Evolutionary conservation across 1,140 invertebrate species (phyloP).

Genomic region (Monochamus saltuarius): DNA sequence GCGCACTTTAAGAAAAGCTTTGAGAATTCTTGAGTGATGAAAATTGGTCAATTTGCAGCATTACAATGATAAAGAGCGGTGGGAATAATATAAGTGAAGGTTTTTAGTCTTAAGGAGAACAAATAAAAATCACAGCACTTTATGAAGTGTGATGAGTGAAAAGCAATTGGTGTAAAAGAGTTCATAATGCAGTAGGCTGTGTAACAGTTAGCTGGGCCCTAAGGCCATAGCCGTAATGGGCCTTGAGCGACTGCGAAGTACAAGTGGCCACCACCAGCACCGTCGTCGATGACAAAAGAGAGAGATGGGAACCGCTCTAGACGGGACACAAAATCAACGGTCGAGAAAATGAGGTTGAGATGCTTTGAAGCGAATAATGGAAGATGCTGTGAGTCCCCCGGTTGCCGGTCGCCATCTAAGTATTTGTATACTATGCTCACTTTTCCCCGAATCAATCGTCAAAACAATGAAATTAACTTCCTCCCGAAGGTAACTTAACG

Average conservation of each 20-base stretch:
- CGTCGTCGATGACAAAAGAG: neutral
- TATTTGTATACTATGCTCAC: slow-evolving; percentile 36
- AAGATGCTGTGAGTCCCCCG: slow-evolving; percentile 46
- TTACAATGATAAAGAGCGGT: neutral
- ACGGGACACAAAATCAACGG: slow-evolving; percentile 52
- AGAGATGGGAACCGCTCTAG: slow-evolving; percentile 24
- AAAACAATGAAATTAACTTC: slow-evolving; percentile 25
- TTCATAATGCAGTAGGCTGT: slow-evolving; percentile 32
- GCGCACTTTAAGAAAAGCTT: too few relatives aligned
- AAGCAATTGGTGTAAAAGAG: slow-evolving; percentile 36
- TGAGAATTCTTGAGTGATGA: too few relatives aligned
- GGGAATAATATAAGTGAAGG: slow-evolving; percentile 1
- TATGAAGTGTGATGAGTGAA: slow-evolving; percentile 31
- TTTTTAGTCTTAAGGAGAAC: slow-evolving; percentile 4
- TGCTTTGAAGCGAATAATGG: slow-evolving; percentile 54
- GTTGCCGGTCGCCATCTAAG: slow-evolving; percentile 32
- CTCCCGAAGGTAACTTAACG: slow-evolving; percentile 11
- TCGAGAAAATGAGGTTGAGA: slow-evolving; percentile 56
- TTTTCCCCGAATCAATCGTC: slow-evolving; percentile 32
- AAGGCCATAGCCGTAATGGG: slow-evolving; percentile 28
- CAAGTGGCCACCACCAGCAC: slow-evolving; percentile 31
- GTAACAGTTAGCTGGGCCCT: slow-evolving; percentile 30
- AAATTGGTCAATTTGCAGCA: too few relatives aligned
- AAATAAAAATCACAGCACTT: slow-evolving; percentile 19
- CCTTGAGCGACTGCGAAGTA: slow-evolving; percentile 34